Base-by-base conservation (phyloP, 1,140 invertebrate species). In the Oscheius sp. region DNA sequence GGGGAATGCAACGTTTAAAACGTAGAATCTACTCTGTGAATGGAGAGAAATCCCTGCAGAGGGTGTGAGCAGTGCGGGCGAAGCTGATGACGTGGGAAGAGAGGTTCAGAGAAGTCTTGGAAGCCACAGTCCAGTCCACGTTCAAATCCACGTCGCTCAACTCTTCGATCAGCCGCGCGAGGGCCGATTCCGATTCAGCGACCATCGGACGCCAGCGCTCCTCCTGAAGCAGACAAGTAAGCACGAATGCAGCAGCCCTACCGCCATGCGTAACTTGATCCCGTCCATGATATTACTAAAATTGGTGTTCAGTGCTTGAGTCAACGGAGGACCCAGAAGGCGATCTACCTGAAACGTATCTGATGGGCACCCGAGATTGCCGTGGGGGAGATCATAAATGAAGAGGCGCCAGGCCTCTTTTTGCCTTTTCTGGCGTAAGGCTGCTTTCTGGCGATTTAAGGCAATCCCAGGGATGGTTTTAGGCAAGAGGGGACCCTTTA, bases 211-310 rank as follows among this genome's bases (percentile, higher is more conserved):
- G 42, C 82, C 82, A 83, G 26, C 68, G 62, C 42, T 83, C 81
- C 65, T 83, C 81, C 77, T 20, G 10, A 26, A 45, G 29, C 32
- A n/a, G 61, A 10, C 1, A 62, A 29, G n/a, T 46, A 23, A 4
- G 36, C 23, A 20, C 55, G 55, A 20, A 10, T 20, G 29, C 7
- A 13, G 55, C 29, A 59, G 18, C 73, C 20, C 85, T 84, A 75
- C 87, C 63, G 77, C 74, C 42, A 89, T 88, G 58, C 91, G 86
- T 45, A 91, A 83, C 79, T 90, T 91, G 10, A 91, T 88, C 0
- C 89, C 89, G 77, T 93, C 91, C 4, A 91, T 85, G 58, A 91
- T 87, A 83, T 92, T 92, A 72, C 91, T 90, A 62, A 89, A 88
- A 2, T 89, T 87, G 67, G 92, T 90, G 74, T 87, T 85, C 42